These are phyloP conservation scores for Hyles lineata DNA, from an alignment of 2,888 invertebrate species.

Conservation along the genomic window DNA sequence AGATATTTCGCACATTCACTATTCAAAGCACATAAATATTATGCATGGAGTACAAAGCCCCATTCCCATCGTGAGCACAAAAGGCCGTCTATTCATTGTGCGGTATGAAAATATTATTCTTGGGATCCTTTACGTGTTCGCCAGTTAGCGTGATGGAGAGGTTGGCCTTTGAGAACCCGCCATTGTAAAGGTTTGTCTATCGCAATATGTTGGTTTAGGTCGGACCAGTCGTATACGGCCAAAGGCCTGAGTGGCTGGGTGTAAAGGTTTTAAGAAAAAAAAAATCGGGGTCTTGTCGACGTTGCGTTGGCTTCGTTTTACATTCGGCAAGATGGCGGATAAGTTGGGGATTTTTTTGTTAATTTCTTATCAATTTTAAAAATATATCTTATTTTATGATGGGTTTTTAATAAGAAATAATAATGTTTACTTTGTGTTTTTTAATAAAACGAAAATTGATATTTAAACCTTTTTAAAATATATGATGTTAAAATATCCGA, in stretches of 20 bases:
- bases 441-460: too few relatives aligned
- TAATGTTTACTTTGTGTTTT: too few relatives aligned
- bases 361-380: not conserved
- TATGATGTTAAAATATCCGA: too few relatives aligned
- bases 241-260: not conserved
- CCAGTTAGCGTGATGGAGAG: slow-evolving; percentile 42
- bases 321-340: not conserved
- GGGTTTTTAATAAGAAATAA: too few relatives aligned
- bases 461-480: too few relatives aligned
- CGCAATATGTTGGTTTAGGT: slow-evolving; percentile 14
- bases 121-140: slow-evolving; percentile 43
- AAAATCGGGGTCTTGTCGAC: not conserved
- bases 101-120: slow-evolving; percentile 53
- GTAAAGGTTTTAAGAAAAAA: not conserved
- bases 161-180: slow-evolving; percentile 32
- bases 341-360: not conserved
- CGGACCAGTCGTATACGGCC: not conserved
- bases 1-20: slow-evolving; percentile 27
- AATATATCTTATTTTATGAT: too few relatives aligned
- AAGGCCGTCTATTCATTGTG: slow-evolving; percentile 45
- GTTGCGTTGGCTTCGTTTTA: not conserved
- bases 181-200: slow-evolving; percentile 13
- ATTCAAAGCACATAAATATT: slow-evolving; percentile 31
- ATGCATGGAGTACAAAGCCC: slow-evolving; percentile 35
- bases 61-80: slow-evolving; percentile 43